phyloP scores from a whole-genome alignment of 64 coral and sea anemone species.

The Porites lutea region DNA sequence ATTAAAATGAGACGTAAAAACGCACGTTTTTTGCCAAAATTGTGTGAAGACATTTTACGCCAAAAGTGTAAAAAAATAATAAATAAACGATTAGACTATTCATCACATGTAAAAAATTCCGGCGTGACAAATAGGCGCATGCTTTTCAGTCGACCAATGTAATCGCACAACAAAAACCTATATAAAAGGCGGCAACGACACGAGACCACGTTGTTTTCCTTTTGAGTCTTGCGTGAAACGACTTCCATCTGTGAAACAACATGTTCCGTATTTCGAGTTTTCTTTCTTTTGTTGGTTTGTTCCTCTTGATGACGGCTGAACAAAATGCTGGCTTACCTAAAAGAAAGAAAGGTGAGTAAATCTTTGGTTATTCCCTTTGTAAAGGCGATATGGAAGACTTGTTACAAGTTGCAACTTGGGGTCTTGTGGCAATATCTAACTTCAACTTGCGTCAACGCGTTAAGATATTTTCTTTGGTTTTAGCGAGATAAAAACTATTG shows the following conservation, averaged over 20 bases:
- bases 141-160: constrained; percentile 1
- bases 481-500: too few species aligned
- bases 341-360: not conserved
- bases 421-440: too few species aligned
- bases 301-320: not conserved
- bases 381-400: too few species aligned
- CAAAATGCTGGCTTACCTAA: not conserved
- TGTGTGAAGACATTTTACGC: not conserved
- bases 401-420: too few species aligned
- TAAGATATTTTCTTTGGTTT: too few species aligned
- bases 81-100: not conserved
- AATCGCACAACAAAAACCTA: not conserved
- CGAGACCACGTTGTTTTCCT: not conserved
- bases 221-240: not conserved
- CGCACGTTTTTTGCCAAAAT: not conserved
- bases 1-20: not conserved
- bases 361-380: not conserved
- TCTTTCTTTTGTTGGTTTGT: not conserved
- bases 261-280: not conserved
- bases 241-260: not conserved
- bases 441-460: too few species aligned
- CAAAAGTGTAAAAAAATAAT: not conserved
- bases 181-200: not conserved
- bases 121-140: not conserved
- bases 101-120: not conserved